A percentile compares a stretch with the other conserved stretches of the same genome.
These are phyloP conservation scores for Parazoanthus swiftii DNA, from an alignment of 92 coral and sea anemone genomes.

Conservation along the genomic window DNA sequence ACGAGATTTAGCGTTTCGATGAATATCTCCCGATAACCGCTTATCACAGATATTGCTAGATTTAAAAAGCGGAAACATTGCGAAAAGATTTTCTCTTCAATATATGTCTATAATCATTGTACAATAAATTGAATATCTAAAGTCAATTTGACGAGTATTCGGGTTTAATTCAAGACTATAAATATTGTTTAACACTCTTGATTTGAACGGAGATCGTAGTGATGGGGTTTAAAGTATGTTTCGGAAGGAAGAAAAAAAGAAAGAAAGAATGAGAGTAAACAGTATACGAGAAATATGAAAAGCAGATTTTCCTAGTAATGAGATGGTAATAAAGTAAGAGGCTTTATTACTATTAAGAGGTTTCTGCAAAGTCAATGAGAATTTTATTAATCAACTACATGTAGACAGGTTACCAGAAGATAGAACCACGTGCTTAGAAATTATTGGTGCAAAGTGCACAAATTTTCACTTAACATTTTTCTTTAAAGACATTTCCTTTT, in stretches of 20 bases:
- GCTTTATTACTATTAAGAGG: background rate
- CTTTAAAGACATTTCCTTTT: background rate
- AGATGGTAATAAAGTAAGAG: background rate
- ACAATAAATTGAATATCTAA: background rate
- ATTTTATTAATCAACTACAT: background rate
- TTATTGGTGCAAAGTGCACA: constrained; percentile 9
- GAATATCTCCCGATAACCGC: background rate
- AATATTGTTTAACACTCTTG: background rate
- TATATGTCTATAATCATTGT: background rate
- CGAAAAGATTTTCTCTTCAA: background rate
- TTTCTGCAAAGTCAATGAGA: background rate
- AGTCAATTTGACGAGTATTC: too few relatives aligned
- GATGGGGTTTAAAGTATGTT: background rate
- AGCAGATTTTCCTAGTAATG: background rate
- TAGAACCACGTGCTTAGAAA: constrained; percentile 17
- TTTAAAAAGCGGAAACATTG: background rate
- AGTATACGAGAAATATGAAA: background rate
- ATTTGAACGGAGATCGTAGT: background rate
- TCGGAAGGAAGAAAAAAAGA: background rate
- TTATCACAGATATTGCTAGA: background rate
- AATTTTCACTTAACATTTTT: background rate
- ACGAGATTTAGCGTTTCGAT: background rate
- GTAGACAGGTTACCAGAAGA: constrained; percentile 18
- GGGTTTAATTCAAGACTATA: background rate
- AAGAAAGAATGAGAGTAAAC: background rate